phyloP scores from a whole-genome alignment of 2,113 vertebrate species.

The Ophiodon elongatus region DNA sequence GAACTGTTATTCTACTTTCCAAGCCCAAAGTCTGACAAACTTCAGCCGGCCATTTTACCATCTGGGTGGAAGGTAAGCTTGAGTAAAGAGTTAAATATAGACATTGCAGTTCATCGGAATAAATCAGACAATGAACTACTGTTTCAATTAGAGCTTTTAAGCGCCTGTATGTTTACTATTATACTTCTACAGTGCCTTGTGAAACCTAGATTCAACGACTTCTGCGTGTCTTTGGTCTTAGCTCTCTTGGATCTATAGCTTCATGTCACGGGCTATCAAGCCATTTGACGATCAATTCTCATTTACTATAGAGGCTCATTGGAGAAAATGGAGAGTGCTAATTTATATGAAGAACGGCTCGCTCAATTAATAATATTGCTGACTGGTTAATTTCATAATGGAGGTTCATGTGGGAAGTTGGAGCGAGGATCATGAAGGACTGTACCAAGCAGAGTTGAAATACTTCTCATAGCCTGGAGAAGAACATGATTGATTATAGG shows the following conservation, averaged over 20 bases:
- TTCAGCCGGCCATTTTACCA: constrained; percentile 31
- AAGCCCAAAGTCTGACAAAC: constrained; percentile 33
- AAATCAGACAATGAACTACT: not conserved
- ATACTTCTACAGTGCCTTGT: not conserved
- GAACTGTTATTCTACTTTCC: constrained; percentile 30
- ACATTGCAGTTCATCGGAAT: not conserved
- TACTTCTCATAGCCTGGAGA: constrained; percentile 25
- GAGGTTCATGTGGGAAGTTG: constrained; percentile 13
- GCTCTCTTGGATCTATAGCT: constrained; percentile 6
- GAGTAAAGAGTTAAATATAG: not conserved
- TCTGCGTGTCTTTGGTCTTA: not conserved
- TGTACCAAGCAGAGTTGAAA: constrained; percentile 29
- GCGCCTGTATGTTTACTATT: not conserved
- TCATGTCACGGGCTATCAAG: constrained; percentile 29
- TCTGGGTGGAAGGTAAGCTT: not conserved
- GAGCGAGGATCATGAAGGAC: constrained; percentile 7
- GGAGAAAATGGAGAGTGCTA: constrained; percentile 18
- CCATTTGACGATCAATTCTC: constrained; percentile 55
- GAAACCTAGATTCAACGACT: not conserved
- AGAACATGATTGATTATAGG: constrained; percentile 23
- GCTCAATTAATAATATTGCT: constrained; percentile 46
- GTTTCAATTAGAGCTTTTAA: not conserved
- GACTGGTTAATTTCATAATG: constrained; percentile 39
- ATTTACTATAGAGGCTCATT: constrained; percentile 49
- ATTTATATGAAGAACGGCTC: constrained; percentile 27